Percentiles rank a stretch among this genome's conserved stretches.
phyloP scores from a whole-genome alignment of 23 tunicate genomes.

The Phallusia fumigata region DNA sequence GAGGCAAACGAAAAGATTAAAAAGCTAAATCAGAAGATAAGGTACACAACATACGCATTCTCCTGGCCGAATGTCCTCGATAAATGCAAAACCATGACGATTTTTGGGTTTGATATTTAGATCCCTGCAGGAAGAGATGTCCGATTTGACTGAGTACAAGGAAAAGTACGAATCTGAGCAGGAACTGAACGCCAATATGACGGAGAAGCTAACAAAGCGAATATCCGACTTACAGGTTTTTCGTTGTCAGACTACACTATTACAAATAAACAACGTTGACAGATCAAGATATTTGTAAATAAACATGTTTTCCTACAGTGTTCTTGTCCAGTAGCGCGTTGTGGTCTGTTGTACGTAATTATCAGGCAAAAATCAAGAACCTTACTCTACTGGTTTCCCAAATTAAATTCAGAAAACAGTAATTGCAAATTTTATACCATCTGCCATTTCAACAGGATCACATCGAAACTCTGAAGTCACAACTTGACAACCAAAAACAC shows the following conservation, averaged over 20 bases:
- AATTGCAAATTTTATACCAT: background rate
- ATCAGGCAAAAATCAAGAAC: background rate
- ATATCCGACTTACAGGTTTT: conserved; percentile 52
- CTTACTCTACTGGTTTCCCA: background rate
- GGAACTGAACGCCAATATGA: conserved; percentile 56
- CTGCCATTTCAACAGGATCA: conserved; percentile 31
- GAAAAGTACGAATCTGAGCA: conserved; percentile 39
- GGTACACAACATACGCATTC: background rate
- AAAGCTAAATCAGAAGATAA: conserved; percentile 34
- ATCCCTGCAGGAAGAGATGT: background rate
- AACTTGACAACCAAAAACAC: conserved; percentile 48
- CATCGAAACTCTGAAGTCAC: conserved; percentile 61
- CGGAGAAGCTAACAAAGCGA: conserved; percentile 49
- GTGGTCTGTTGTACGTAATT: background rate
- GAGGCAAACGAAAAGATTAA: conserved; percentile 10
- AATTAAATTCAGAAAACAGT: background rate
- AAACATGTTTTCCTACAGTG: no score
- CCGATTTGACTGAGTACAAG: conserved; percentile 23
- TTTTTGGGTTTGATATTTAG: background rate
- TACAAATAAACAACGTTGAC: no score
- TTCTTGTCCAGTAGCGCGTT: no score
- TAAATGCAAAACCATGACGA: background rate
- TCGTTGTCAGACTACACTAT: no score
- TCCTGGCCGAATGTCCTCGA: background rate
- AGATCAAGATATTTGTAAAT: no score